These are phyloP conservation scores for Linnaemya vulpina DNA, from an alignment of 2,888 invertebrate species.

Conservation along the genomic window DNA sequence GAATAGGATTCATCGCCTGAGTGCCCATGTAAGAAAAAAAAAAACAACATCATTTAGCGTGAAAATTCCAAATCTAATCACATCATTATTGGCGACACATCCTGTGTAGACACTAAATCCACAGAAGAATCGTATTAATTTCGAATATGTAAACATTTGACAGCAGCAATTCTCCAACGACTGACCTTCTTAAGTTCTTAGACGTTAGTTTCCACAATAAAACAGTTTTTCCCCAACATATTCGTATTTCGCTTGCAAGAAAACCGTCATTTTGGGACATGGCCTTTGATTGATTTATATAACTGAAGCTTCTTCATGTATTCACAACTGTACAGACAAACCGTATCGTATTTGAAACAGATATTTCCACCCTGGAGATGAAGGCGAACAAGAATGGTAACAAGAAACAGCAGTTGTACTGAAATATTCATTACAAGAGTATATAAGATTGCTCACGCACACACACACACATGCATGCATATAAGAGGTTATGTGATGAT, in stretches of 20 bases:
- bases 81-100: too few species aligned
- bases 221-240: not conserved
- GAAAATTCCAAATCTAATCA: too few species aligned
- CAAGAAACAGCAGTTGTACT: constrained; percentile 18
- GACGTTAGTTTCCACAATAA: constrained; percentile 6
- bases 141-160: not conserved
- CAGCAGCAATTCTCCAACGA: not conserved
- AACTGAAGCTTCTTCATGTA: constrained; percentile 34
- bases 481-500: constrained; percentile 38
- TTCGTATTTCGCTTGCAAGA: not conserved
- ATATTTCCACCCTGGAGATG: constrained; percentile 41
- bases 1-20: too few species aligned
- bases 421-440: constrained; percentile 16
- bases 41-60: too few species aligned
- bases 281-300: constrained; percentile 61
- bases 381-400: not conserved
- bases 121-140: not conserved
- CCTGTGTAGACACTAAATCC: not conserved
- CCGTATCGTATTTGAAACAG: not conserved
- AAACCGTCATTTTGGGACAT: constrained; percentile 39
- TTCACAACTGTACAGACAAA: constrained; percentile 43
- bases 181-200: constrained; percentile 51
- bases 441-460: constrained; percentile 18
- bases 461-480: not conserved
- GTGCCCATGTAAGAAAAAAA: too few species aligned